Evolutionary conservation across 2,113 vertebrate species (phyloP).

Genomic region (Fukomys damarensis): DNA sequence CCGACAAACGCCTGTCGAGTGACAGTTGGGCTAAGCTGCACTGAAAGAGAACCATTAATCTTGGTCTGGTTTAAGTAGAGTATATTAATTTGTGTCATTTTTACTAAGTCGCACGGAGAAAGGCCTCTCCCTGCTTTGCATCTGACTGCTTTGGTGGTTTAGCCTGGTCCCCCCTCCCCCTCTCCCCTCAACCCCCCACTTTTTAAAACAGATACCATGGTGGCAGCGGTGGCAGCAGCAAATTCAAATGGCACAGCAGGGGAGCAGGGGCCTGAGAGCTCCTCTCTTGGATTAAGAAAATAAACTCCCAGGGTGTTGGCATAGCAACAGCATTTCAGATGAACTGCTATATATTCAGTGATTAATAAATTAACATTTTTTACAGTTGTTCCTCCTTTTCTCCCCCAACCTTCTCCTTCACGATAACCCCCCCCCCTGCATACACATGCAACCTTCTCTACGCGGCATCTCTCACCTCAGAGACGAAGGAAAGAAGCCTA

Average conservation of each 20-base stretch:
- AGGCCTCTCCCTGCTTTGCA: slow-evolving; percentile 92
- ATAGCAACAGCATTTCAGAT: slow-evolving; percentile 95
- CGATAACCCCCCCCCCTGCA: not conserved
- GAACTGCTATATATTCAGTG: slow-evolving; percentile 91
- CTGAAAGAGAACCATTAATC: slow-evolving; percentile 99
- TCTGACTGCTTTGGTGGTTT: slow-evolving; percentile 88
- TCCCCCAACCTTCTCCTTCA: slow-evolving; percentile 67
- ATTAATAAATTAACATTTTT: slow-evolving; percentile 95
- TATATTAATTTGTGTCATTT: slow-evolving; percentile 99
- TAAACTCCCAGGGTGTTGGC: slow-evolving; percentile 98
- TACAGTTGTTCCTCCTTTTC: slow-evolving; percentile 85
- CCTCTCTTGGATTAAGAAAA: slow-evolving; percentile 97
- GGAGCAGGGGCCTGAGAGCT: slow-evolving; percentile 93
- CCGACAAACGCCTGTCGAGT: slow-evolving; percentile 95
- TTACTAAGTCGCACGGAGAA: slow-evolving; percentile 95
- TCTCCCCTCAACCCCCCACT: slow-evolving; percentile 72
- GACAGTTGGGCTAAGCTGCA: slow-evolving; percentile 98
- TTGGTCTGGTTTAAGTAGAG: slow-evolving; percentile 99
- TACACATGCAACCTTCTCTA: slow-evolving; percentile 1
- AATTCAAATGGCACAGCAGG: slow-evolving; percentile 93
- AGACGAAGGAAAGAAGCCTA: not conserved
- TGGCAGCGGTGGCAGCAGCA: slow-evolving; percentile 82
- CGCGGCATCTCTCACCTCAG: not conserved
- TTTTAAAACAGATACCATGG: slow-evolving; percentile 85
- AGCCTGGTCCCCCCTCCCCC: slow-evolving; percentile 72